These are phyloP conservation scores for Scomber scombrus DNA, from an alignment of 2,113 vertebrate genomes.

Conservation along the genomic window DNA sequence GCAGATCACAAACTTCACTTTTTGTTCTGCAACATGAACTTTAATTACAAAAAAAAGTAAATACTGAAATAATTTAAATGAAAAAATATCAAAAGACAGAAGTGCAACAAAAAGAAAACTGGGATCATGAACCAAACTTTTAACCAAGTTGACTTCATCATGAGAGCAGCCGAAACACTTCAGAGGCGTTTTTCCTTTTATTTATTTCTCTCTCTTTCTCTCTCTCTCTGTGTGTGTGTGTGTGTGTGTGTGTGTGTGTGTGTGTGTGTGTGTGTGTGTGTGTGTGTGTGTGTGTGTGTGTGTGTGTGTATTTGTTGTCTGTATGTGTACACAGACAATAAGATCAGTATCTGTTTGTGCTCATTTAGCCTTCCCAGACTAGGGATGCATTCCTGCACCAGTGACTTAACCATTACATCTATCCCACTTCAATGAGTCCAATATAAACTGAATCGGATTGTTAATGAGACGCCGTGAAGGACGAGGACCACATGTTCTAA, in stretches of 20 bases:
- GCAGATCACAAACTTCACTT: no score
- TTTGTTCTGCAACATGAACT: no score
- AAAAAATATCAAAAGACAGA: not conserved
- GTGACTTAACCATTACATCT: constrained; percentile 40
- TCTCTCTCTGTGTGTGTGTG: not conserved
- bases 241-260: no score
- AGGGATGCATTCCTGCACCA: constrained; percentile 23
- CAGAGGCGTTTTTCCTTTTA: no score
- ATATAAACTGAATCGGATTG: constrained; percentile 26
- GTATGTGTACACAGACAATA: not conserved
- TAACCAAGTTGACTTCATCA: not conserved
- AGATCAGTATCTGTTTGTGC: constrained; percentile 18
- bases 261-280: not conserved
- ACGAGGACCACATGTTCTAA: constrained; percentile 30
- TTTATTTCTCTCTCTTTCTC: no score
- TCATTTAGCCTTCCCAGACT: not conserved
- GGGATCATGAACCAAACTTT: not conserved
- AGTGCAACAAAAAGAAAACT: not conserved
- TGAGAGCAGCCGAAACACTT: no score
- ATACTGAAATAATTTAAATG: no score
- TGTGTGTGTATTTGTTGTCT: not conserved
- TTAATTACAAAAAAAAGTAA: no score
- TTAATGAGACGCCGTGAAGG: constrained; percentile 42
- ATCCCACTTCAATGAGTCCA: constrained; percentile 25
- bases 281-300: not conserved